These are phyloP conservation scores for Campoletis raptor DNA, from an alignment of 2,888 invertebrate species.

Conservation along the genomic window DNA sequence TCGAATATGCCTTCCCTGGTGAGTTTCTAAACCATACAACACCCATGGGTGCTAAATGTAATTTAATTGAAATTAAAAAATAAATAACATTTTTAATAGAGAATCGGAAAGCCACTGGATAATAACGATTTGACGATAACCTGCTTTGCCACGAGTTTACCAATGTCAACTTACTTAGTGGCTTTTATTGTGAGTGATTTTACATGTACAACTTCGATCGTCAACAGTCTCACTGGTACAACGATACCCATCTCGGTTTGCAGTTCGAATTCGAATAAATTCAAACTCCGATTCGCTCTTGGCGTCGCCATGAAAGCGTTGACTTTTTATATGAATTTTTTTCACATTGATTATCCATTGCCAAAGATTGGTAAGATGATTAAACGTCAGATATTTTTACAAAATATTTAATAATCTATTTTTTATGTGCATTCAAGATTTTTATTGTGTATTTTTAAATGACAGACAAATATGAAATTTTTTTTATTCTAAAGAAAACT, in stretches of 20 bases:
- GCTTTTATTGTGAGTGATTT: conserved; percentile 74
- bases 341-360: conserved; percentile 88
- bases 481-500: neutral
- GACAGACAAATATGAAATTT: no score
- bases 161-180: conserved; percentile 74
- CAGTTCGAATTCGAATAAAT: conserved; percentile 53
- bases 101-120: conserved; percentile 34
- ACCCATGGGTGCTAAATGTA: neutral
- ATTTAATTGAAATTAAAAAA: neutral
- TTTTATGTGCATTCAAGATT: neutral
- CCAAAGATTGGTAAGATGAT: conserved; percentile 86
- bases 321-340: conserved; percentile 86
- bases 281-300: conserved; percentile 76
- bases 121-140: conserved; percentile 58
- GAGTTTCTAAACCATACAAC: conserved; percentile 73
- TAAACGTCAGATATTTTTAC: neutral
- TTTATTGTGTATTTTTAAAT: neutral
- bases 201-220: conserved; percentile 66
- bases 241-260: conserved; percentile 66
- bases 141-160: conserved; percentile 67
- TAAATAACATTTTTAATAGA: conserved; percentile 33
- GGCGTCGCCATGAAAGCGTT: conserved; percentile 85
- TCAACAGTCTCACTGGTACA: conserved; percentile 68
- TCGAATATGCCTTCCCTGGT: conserved; percentile 94
- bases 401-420: neutral